Evolutionary conservation across 2,888 invertebrate genomes (phyloP), one percentile per base, ranked within the genome.

Genomic region (Pterostichus madidus): DNA sequence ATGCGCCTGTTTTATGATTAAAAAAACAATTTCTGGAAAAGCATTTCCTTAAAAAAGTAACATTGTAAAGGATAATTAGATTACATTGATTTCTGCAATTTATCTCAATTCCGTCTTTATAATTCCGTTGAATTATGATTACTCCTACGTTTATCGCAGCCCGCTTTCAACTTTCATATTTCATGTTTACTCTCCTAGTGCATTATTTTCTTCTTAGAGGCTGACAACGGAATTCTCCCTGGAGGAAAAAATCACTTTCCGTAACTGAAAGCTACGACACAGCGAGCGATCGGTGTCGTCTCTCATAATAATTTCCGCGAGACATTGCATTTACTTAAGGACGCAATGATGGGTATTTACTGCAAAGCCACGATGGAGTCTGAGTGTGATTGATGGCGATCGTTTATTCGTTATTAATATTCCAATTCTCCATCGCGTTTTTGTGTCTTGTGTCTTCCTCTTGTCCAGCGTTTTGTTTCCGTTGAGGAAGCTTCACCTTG

Each of bases 171-270:
- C 44, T 64, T 64, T 64, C 79, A 79, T 79, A 79, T 79, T 79
- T 79, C 64, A 79, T 64, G 32, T 64, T 79, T 79, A 79, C 49
- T 79, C 79, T 46, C 64, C 64, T 46, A 64, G 64, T 61, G 79
- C 64, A 79, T 64, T 79, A 77, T 77, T 77, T 77, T 64, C 79
- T 79, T 79, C 39, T 61, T 75, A 52, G 32, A 75, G 13, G 3
- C 31, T 52, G 75, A 75, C 75, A 75, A 13, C 10, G 52, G 32
- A 75, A 75, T 52, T 75, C 75, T 44, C 75, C 64, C 35, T 31
- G 4, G 75, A 75, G 52, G n/a, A 75, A 75, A 75, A 75, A 75
- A 71, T 71, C 68, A 71, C 68, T 71, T 64, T 35, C 64, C 35
- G 32, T 64, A 64, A 64, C 64, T 64, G 32, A 64, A 35, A 64